Base-by-base conservation (phyloP, 2,888 invertebrate genomes). In the Scaptomyza reducta region DNA sequence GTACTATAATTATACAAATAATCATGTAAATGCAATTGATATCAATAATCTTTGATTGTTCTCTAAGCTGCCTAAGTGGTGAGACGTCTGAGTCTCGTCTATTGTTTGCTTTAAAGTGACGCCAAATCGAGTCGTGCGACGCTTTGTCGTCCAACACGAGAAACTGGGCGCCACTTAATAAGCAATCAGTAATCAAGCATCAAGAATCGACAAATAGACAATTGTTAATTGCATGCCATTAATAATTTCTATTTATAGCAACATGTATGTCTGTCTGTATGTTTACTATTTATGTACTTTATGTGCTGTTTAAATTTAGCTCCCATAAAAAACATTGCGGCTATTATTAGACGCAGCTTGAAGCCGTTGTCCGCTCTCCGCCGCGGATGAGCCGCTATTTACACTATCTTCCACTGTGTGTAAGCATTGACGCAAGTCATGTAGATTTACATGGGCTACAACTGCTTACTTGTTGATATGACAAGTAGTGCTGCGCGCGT, bases 1-100 rank as follows among this genome's bases (percentile, higher is more conserved):
- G 95, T 94, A 76, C 96, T 96, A 87, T 90, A 87, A 87, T 80
- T 74, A 70, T n/a, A 80, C 70, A 68, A 66, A 69, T 31, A 49
- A 64, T 45, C 38, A 40, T n/a, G 55, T 22, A 45, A 14, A 64
- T 60, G 54, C 41, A 29, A 41, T 55, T 51, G 40, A 59, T 69
- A 46, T 61, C 31, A 33, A 50, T 58, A 44, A 62, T 56, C 54
- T 59, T 44, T 46, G 42, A 71, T 61, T 67, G 45, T 51, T 54
- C 40, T 16, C 40, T 41, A 56, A 60, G 13, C 27, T 31, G 40
- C n/a, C 11, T 50, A 64, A 62, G 62, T 61, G 55, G 45, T 38
- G 46, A 33, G 67, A 59, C 60, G 70, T 63, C 56, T 33, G 42
- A n/a, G 64, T 55, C 61, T 53, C 25, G 9, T 25, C 71, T 61